These are phyloP conservation scores for Dunckerocampus dactyliophorus DNA, from an alignment of 2,113 vertebrate genomes.

Conservation along the genomic window DNA sequence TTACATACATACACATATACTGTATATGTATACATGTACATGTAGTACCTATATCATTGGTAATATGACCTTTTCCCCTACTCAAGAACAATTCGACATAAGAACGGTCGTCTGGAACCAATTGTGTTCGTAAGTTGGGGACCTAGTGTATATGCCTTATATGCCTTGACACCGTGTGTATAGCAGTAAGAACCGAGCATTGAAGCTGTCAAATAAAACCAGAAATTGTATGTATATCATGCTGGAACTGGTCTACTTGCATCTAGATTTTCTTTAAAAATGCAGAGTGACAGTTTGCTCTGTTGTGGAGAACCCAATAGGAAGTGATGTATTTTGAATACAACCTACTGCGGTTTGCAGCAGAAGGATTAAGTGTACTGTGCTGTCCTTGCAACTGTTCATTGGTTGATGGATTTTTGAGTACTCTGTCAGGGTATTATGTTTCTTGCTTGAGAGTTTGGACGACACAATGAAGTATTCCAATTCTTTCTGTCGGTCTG, in stretches of 20 bases:
- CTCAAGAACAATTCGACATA: too few species aligned
- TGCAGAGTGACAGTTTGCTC: too few species aligned
- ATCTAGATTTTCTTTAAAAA: neutral
- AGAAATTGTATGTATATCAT: neutral
- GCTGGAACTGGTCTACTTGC: neutral
- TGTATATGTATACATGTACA: too few species aligned
- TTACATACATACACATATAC: too few species aligned
- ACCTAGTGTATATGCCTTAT: too few species aligned
- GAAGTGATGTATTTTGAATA: neutral
- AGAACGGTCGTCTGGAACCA: too few species aligned
- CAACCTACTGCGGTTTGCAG: neutral
- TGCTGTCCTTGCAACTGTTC: constrained; percentile 19
- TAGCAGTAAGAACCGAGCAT: too few species aligned
- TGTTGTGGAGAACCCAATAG: neutral
- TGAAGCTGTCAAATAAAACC: neutral
- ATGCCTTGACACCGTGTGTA: too few species aligned
- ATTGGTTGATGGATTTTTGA: constrained; percentile 48
- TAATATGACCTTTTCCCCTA: too few species aligned
- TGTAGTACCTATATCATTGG: too few species aligned
- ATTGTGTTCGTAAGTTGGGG: too few species aligned
- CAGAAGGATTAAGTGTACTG: constrained; percentile 21
- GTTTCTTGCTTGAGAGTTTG: constrained; percentile 32
- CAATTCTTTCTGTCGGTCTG: constrained; percentile 31
- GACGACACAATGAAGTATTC: constrained; percentile 54
- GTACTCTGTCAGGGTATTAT: constrained; percentile 5